Evolutionary conservation across 2,113 vertebrate genomes (phyloP), one percentile per base, ranked within the genome.

Genomic region (Gorsachius goisagi): DNA sequence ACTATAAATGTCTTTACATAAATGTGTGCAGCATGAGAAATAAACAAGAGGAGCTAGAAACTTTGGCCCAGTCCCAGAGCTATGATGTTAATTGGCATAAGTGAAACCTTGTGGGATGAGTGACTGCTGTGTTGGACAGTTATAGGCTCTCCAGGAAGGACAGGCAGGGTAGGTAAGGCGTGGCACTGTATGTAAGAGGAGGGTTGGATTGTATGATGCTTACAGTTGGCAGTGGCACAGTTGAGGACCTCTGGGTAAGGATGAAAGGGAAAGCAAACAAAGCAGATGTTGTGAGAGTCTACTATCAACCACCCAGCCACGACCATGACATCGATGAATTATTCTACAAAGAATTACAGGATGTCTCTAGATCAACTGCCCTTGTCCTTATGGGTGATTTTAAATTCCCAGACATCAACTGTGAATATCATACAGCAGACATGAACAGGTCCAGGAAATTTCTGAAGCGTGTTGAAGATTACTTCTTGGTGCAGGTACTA

Each of bases 151-250:
- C 74, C 33, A 74, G 28, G 24, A 33, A 14, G 16, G 23, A 37
- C 21, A 66, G 19, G 20, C 6, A n/a, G 32, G n/a, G 11, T 23
- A 60, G n/a, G 39, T 21, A 15, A 81, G n/a, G 58, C 1, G 17
- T 39, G 41, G 11, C 9, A 6, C 50, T 47, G 12, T 44, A 20
- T 30, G 5, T 44, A 53, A 35, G 4, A 15, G 37, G 41, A 5
- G 2, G 7, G 7, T 23, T 75, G n/a, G n/a, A 58, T 15, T 58
- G 24, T 39, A 15, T 33, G 11, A 39, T 1, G 3, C 9, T n/a
- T 67, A 15, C 12, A 56, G 11, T 14, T 56, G 8, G 5, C 1
- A 2, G 21, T 1, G 4, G 16, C 7, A 9, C 2, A 7, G n/a
- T 22, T 64, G 14, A 37, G 39, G 56, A 8, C 13, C 13, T 64